Evolutionary conservation across 2,888 invertebrate species (phyloP).

Genomic region (Oasisia sp.): DNA sequence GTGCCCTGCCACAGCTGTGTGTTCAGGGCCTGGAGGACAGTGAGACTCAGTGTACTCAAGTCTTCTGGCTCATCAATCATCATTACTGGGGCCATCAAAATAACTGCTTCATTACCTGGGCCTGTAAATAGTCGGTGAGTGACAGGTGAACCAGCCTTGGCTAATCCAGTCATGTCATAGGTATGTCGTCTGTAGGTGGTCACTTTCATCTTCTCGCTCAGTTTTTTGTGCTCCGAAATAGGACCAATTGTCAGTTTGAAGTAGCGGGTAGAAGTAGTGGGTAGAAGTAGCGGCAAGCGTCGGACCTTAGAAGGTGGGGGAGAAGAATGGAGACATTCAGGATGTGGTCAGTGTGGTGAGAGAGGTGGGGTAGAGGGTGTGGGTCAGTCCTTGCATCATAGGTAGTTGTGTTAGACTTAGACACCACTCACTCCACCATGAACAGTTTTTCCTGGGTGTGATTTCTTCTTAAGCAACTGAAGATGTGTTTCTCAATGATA

Average conservation of each 20-base stretch:
- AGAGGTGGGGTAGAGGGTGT: no score
- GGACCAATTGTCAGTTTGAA: not conserved
- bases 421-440: no score
- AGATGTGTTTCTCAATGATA: no score
- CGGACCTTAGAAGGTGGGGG: not conserved
- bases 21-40: not conserved
- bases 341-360: no score
- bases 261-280: not conserved
- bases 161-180: not conserved
- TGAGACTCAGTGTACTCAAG: not conserved
- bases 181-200: not conserved
- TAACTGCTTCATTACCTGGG: not conserved
- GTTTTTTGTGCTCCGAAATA: not conserved
- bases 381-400: no score
- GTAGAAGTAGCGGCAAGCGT: not conserved
- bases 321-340: no score
- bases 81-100: slow-evolving; percentile 3
- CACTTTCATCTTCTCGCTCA: not conserved
- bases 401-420: no score
- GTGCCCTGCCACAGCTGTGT: not conserved
- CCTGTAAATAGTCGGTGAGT: not conserved
- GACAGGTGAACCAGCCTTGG: not conserved
- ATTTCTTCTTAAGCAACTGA: no score
- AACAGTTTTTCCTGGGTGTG: no score
- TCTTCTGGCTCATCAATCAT: not conserved